Percentiles rank a stretch among this genome's conserved stretches.
These are phyloP conservation scores for Poeciliopsis gracilis DNA, from an alignment of 2,797 vertebrate species.

Conservation along the genomic window DNA sequence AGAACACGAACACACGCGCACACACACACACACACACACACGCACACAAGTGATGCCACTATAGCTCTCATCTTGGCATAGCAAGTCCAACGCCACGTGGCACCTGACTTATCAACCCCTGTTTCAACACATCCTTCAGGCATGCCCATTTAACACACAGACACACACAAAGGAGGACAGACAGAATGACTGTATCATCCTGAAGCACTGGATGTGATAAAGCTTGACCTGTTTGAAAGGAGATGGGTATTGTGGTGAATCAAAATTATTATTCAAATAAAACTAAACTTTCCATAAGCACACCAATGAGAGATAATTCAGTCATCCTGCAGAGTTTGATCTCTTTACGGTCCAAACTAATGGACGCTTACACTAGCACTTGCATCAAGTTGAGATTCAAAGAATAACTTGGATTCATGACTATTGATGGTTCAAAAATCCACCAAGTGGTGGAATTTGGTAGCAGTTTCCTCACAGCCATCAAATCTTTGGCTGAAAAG, in stretches of 20 bases:
- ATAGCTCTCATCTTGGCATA: constrained; percentile 46
- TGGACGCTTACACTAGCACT: constrained; percentile 2
- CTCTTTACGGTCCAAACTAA: not conserved
- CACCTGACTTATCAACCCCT: constrained; percentile 48
- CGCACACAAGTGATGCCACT: not conserved
- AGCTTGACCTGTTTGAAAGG: constrained; percentile 1
- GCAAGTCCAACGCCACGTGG: constrained; percentile 58
- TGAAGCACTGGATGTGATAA: constrained; percentile 35
- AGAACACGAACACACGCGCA: not conserved
- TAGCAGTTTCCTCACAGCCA: constrained; percentile 11
- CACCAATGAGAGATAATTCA: not conserved
- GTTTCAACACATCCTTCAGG: constrained; percentile 36
- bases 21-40: too few species aligned
- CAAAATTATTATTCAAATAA: not conserved
- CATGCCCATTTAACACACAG: constrained; percentile 10
- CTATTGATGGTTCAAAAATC: constrained; percentile 25
- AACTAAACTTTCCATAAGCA: not conserved
- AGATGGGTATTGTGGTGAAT: not conserved
- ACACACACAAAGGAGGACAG: constrained; percentile 11
- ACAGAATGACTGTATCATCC: constrained; percentile 32
- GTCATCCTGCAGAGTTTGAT: not conserved
- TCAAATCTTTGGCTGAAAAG: constrained; percentile 18
- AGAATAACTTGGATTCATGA: constrained; percentile 34
- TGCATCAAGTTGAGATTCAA: constrained; percentile 8
- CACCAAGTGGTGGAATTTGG: constrained; percentile 29